Evolutionary conservation across 2,113 vertebrate genomes (phyloP).

Genomic region (Gnathonemus echidnorhynchus): DNA sequence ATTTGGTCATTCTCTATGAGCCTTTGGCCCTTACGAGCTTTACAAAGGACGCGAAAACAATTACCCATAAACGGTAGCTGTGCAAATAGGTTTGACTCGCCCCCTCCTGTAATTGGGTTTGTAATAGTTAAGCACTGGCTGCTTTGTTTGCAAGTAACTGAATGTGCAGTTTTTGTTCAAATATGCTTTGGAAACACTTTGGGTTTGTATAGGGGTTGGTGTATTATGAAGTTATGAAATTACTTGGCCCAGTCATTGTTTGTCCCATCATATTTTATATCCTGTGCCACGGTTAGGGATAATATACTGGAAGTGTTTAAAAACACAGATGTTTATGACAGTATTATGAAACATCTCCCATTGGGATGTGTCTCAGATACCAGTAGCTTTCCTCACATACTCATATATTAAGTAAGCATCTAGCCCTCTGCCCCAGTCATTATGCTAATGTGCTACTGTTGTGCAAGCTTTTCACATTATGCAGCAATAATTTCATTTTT

Average conservation of each 20-base stretch:
- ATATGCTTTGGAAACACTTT: background rate
- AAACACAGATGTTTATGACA: slow-evolving; percentile 14
- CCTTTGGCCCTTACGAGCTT: background rate
- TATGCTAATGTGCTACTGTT: slow-evolving; percentile 26
- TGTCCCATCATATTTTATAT: background rate
- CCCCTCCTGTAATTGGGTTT: slow-evolving; percentile 14
- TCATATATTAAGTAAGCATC: slow-evolving; percentile 23
- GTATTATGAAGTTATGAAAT: slow-evolving; percentile 12
- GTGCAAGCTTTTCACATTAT: background rate
- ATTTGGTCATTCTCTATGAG: background rate
- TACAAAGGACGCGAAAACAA: background rate
- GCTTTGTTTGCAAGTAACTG: background rate
- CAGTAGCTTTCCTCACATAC: background rate
- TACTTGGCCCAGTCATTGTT: background rate
- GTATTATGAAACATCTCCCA: background rate
- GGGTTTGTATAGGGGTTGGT: background rate
- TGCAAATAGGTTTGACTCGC: slow-evolving; percentile 2
- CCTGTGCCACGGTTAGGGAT: background rate
- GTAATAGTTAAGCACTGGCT: background rate
- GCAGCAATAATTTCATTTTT: slow-evolving; percentile 1
- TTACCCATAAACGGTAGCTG: slow-evolving; percentile 7
- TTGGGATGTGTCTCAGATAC: background rate
- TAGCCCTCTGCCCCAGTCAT: background rate
- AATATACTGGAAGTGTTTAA: slow-evolving; percentile 18
- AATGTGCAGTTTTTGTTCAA: background rate